Conservation (phyloP, 1,140 invertebrate species). For the Lepidurus packardi region DNA sequence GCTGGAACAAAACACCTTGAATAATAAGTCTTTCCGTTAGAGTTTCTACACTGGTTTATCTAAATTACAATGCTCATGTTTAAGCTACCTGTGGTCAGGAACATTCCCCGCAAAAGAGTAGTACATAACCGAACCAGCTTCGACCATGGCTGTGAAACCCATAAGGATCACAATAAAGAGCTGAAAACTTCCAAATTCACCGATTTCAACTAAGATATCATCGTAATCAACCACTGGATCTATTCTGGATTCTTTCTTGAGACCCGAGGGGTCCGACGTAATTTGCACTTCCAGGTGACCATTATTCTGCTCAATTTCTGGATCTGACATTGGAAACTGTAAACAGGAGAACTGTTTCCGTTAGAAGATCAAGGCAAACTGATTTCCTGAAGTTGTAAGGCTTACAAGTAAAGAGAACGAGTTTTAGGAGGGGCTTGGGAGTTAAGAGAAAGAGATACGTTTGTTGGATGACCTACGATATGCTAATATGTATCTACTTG, state of each 20-base stretch:
- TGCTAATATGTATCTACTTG: too few species aligned
- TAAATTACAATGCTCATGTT: neutral
- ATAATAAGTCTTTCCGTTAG: neutral
- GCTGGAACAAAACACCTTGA: constrained; percentile 26
- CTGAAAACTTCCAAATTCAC: constrained; percentile 25
- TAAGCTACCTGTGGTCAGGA: constrained; percentile 30
- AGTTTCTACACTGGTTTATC: neutral
- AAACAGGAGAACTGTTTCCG: neutral
- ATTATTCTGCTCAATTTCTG: neutral
- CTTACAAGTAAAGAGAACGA: too few species aligned
- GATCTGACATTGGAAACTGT: neutral
- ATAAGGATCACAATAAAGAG: constrained; percentile 1
- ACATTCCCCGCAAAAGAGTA: constrained; percentile 28
- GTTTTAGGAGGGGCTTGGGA: too few species aligned
- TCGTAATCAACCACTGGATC: constrained; percentile 8
- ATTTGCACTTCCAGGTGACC: neutral
- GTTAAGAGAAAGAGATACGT: too few species aligned
- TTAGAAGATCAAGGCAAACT: neutral
- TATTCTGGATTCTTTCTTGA: neutral
- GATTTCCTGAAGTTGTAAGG: neutral
- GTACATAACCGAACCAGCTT: constrained; percentile 16
- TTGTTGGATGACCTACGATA: too few species aligned
- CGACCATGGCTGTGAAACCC: constrained; percentile 24
- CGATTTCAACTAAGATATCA: constrained; percentile 20
- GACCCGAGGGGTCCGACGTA: neutral